Conservation (phyloP, 2,797 vertebrate genomes). For the Cossypha polioptera region DNA sequence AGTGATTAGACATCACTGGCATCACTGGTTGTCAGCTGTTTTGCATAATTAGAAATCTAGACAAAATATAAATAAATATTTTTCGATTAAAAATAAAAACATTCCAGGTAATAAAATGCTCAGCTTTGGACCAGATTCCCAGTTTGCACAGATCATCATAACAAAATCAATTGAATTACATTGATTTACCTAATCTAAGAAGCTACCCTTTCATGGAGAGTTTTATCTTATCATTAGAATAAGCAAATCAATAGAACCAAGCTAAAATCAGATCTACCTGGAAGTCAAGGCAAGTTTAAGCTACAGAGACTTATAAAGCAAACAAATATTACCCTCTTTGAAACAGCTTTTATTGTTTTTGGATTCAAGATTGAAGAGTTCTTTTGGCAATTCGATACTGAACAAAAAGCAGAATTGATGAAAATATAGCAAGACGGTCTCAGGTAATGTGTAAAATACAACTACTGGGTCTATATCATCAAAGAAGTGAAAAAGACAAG, state of each 20-base stretch:
- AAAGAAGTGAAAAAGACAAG: neutral
- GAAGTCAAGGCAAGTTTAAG: neutral
- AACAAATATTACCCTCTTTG: neutral
- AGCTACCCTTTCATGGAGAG: neutral
- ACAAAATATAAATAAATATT: neutral
- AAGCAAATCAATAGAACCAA: neutral
- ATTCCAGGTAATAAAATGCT: neutral
- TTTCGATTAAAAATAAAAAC: neutral
- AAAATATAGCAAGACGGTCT: neutral
- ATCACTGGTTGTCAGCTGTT: neutral
- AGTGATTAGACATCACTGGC: neutral
- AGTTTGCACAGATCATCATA: neutral
- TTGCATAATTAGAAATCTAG: neutral
- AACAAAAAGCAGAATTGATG: neutral
- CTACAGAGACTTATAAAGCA: neutral
- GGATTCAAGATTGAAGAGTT: neutral
- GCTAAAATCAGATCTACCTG: neutral
- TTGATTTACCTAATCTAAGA: neutral
- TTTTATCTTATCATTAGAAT: neutral
- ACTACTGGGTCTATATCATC: neutral
- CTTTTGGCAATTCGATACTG: neutral
- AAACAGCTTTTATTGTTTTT: neutral
- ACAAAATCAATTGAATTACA: neutral
- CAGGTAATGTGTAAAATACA: neutral
- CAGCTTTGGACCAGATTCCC: neutral